Conservation (phyloP, 2,113 vertebrate genomes). For the Malaclemys terrapin region DNA sequence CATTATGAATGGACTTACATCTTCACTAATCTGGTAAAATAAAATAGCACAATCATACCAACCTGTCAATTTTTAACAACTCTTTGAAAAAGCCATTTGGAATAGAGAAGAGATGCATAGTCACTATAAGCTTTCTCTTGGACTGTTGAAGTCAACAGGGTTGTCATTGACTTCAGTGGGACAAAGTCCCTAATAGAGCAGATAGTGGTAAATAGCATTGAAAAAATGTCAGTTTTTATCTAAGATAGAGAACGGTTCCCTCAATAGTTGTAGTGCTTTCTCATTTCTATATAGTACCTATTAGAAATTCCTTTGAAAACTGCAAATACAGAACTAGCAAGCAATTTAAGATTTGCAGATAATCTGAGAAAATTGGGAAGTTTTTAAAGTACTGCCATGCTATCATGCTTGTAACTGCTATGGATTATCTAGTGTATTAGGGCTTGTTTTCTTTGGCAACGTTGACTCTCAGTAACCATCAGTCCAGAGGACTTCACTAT, state of each 20-base stretch:
- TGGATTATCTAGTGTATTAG: background rate
- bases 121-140: background rate
- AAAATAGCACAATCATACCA: background rate
- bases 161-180: background rate
- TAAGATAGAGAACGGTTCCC: background rate
- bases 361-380: background rate
- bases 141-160: background rate
- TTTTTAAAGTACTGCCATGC: background rate
- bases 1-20: background rate
- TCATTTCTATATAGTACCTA: background rate
- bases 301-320: background rate
- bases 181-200: background rate
- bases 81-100: background rate
- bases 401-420: background rate
- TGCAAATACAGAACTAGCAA: background rate
- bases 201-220: fast-evolving
- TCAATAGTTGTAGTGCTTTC: background rate
- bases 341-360: too few species aligned
- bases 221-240: background rate
- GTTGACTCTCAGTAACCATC: background rate
- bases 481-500: background rate
- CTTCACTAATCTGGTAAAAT: background rate
- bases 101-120: background rate
- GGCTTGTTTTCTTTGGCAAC: background rate
- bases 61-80: background rate